Conservation (phyloP, 2,113 vertebrate genomes). For the Catharus minimus region DNA sequence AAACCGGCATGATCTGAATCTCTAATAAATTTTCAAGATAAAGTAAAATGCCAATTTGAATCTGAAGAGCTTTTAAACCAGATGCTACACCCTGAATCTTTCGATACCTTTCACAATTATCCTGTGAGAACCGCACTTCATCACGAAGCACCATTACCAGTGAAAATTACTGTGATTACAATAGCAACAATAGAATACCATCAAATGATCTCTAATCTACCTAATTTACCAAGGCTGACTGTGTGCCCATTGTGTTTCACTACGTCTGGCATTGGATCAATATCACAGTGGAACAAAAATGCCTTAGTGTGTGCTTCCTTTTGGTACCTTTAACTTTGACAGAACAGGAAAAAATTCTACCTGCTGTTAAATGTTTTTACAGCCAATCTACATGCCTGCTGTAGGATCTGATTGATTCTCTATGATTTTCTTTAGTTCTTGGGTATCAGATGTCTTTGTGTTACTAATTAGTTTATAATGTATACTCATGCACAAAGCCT, state of each 20-base stretch:
- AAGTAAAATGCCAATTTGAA: constrained; percentile 83
- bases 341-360: neutral
- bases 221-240: constrained; percentile 77
- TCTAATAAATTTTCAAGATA: constrained; percentile 83
- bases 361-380: constrained; percentile 18
- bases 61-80: constrained; percentile 82
- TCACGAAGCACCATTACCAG: constrained; percentile 76
- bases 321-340: constrained; percentile 41
- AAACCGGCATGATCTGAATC: constrained; percentile 82
- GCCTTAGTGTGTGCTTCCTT: constrained; percentile 11
- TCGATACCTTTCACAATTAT: constrained; percentile 76
- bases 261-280: constrained; percentile 59
- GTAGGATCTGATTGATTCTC: constrained; percentile 36
- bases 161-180: constrained; percentile 81
- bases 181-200: constrained; percentile 77
- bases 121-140: constrained; percentile 76
- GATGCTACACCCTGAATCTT: constrained; percentile 79
- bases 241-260: constrained; percentile 62
- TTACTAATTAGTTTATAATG: constrained; percentile 34
- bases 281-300: constrained; percentile 62
- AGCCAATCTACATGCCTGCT: constrained; percentile 18
- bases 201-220: constrained; percentile 75
- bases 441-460: neutral
- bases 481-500: constrained; percentile 32
- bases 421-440: constrained; percentile 5